Percentiles rank a stretch among this genome's conserved stretches.
Conservation (phyloP, 30 jellyfish, hydroid and myxozoan species). For the Aurelia aurita complex sp. Pacific region DNA sequence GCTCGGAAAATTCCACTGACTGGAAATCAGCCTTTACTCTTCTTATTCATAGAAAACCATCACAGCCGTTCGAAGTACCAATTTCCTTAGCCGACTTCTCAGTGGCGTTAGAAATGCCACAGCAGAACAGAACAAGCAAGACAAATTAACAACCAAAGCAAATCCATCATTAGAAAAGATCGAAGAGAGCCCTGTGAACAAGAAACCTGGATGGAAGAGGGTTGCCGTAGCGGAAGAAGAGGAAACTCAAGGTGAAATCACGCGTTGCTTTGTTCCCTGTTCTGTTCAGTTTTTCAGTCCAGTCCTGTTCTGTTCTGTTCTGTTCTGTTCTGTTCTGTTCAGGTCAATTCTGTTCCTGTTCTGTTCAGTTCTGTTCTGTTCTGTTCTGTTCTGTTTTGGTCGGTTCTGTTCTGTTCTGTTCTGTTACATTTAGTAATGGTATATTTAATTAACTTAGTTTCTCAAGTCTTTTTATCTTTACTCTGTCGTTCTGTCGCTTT, state of each 20-base stretch:
- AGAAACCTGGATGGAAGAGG: conserved; percentile 97
- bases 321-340: background rate
- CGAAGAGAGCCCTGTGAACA: conserved; percentile 55
- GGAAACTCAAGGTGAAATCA: conserved; percentile 67
- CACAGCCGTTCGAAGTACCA: conserved; percentile 98
- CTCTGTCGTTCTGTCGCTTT: too few species aligned
- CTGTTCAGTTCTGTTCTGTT: too few species aligned
- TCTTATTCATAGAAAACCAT: conserved; percentile 75
- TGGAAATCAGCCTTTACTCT: background rate
- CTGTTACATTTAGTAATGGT: too few species aligned
- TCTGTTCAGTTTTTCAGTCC: too few species aligned
- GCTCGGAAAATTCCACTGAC: too few species aligned
- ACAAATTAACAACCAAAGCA: conserved; percentile 64
- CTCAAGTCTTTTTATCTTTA: too few species aligned
- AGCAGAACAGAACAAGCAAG: conserved; percentile 53
- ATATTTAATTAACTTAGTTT: too few species aligned
- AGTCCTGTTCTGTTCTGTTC: background rate
- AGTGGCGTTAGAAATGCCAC: conserved; percentile 76
- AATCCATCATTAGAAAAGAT: conserved; percentile 20
- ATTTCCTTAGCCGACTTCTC: conserved; percentile 95
- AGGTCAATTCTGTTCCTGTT: background rate
- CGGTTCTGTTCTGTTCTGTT: background rate
- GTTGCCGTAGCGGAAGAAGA: conserved; percentile 89
- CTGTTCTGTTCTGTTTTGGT: too few species aligned
- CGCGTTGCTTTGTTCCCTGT: background rate